Percentiles rank a stretch among this genome's conserved stretches.
These are phyloP conservation scores for Dynastes tityus DNA, from an alignment of 2,888 invertebrate species.

Conservation along the genomic window DNA sequence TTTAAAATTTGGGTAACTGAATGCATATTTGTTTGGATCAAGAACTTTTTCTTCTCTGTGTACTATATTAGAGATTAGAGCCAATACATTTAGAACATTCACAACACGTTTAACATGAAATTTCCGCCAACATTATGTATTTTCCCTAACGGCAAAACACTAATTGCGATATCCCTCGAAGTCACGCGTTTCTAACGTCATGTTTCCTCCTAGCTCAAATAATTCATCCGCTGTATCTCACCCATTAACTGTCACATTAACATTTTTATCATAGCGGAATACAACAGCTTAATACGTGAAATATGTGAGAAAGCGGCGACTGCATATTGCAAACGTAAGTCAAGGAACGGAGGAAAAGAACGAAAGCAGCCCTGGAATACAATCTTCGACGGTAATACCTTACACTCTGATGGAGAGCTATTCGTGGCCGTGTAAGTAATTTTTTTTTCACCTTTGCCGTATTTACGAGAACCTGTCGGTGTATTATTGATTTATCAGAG, in stretches of 20 bases:
- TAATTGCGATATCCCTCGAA: not conserved
- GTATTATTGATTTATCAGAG: constrained; percentile 41
- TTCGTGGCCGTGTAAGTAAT: not conserved
- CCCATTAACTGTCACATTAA: too few species aligned
- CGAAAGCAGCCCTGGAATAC: not conserved
- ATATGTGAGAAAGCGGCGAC: constrained; percentile 1
- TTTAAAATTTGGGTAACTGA: too few species aligned
- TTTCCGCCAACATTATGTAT: not conserved
- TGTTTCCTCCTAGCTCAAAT: too few species aligned
- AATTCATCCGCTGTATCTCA: too few species aligned
- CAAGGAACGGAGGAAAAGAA: not conserved
- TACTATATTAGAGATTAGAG: too few species aligned
- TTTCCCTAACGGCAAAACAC: too few species aligned
- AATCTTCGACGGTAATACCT: not conserved
- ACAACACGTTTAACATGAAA: not conserved
- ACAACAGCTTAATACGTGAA: not conserved
- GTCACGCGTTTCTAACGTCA: not conserved
- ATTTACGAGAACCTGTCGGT: constrained; percentile 28
- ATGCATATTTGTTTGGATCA: too few species aligned
- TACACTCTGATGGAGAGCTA: not conserved
- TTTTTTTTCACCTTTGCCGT: not conserved
- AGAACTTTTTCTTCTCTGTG: too few species aligned
- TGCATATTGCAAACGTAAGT: not conserved
- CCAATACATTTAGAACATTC: too few species aligned
- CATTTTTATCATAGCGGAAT: too few species aligned